Percentiles rank a stretch among this genome's conserved stretches.
These are phyloP conservation scores for Peromyscus aztecus DNA, from an alignment of 2,797 vertebrate genomes.

Conservation along the genomic window DNA sequence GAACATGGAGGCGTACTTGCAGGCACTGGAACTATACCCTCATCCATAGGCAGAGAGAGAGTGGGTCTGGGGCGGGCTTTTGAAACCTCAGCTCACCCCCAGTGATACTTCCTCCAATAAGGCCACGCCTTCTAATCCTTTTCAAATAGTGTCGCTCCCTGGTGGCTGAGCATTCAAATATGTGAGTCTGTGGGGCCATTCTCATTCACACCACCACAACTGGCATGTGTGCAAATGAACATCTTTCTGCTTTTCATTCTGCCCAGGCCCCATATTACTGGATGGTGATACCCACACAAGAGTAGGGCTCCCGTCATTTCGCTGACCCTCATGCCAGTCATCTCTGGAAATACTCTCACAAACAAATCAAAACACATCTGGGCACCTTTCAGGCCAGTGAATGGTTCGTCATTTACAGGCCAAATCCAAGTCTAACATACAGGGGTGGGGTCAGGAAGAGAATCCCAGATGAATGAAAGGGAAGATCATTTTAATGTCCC, in stretches of 20 bases:
- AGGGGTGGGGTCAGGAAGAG: background rate
- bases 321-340: background rate
- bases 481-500: background rate
- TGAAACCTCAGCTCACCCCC: too few relatives aligned
- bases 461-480: background rate
- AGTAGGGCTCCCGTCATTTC: background rate
- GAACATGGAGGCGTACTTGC: too few relatives aligned
- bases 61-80: too few relatives aligned
- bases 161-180: too few relatives aligned
- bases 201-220: background rate
- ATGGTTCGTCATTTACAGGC: background rate
- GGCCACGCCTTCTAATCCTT: too few relatives aligned
- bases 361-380: background rate
- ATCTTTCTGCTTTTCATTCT: background rate
- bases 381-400: background rate
- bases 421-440: background rate
- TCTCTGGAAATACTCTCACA: background rate
- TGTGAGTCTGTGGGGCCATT: too few relatives aligned
- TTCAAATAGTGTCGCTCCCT: too few relatives aligned
- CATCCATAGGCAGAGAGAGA: too few relatives aligned
- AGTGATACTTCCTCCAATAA: too few relatives aligned
- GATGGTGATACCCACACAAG: background rate
- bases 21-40: too few relatives aligned
- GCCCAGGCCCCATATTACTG: background rate
- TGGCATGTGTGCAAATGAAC: background rate